Percentiles rank a stretch among this genome's conserved stretches.
These are phyloP conservation scores for Lissonota sp. DNA, from an alignment of 2,888 invertebrate genomes.

Conservation along the genomic window DNA sequence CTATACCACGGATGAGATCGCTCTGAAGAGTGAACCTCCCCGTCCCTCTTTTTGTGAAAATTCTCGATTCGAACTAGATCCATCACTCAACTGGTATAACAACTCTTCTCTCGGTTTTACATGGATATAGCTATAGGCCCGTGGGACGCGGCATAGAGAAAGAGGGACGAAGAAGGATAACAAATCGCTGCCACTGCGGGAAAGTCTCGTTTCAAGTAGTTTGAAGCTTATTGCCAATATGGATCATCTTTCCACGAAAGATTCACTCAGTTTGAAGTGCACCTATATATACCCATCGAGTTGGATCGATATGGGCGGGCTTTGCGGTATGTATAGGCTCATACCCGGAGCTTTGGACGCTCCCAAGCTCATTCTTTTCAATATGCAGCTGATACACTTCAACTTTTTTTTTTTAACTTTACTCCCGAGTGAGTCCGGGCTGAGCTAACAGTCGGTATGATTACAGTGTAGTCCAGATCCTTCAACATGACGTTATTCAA, in stretches of 20 bases:
- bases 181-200: constrained; percentile 58
- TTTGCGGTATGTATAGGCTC: no score
- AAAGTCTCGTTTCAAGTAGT: constrained; percentile 51
- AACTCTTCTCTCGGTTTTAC: constrained; percentile 35
- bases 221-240: constrained; percentile 60
- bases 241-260: constrained; percentile 57
- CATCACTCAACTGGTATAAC: constrained; percentile 53
- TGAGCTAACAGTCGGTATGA: no score
- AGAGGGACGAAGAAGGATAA: constrained; percentile 33
- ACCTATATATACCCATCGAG: not conserved
- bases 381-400: no score
- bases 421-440: no score
- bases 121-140: constrained; percentile 26
- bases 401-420: no score
- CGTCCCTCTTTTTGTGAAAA: constrained; percentile 38
- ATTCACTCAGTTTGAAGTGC: constrained; percentile 23
- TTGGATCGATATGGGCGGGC: not conserved
- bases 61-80: constrained; percentile 55
- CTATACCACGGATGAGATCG: constrained; percentile 39
- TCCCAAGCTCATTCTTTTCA: no score
- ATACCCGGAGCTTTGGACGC: no score
- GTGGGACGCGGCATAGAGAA: not conserved
- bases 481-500: no score
- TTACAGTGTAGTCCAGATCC: no score
- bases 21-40: constrained; percentile 15